Percentiles rank a stretch among this genome's conserved stretches.
phyloP scores from a whole-genome alignment of 2,888 invertebrate genomes.

The Spilosoma lubricipeda region DNA sequence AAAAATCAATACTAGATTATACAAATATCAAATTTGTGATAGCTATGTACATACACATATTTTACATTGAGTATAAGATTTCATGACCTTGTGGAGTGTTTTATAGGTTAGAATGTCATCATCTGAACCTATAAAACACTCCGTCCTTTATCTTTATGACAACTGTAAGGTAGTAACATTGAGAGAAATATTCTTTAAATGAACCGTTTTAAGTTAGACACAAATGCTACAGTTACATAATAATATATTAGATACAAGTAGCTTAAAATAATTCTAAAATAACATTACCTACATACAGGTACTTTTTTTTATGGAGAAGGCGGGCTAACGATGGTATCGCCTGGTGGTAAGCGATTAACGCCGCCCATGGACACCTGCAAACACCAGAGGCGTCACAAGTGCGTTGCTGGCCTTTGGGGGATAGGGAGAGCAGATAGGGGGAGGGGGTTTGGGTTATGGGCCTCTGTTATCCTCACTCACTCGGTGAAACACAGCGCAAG shows the following conservation, averaged over 20 bases:
- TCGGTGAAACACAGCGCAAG: too few relatives aligned
- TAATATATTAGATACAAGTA: not conserved
- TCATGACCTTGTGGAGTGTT: not conserved
- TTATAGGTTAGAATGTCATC: slow-evolving; percentile 1
- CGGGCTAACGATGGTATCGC: too few relatives aligned
- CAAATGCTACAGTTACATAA: not conserved
- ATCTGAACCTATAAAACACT: slow-evolving; percentile 1
- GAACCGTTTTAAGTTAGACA: not conserved
- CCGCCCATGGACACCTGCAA: too few relatives aligned
- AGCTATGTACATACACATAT: not conserved
- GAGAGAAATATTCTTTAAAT: not conserved
- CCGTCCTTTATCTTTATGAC: slow-evolving; percentile 2
- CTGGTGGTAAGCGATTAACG: too few relatives aligned
- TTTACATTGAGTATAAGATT: not conserved
- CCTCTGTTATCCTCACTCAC: too few relatives aligned
- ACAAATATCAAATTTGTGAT: not conserved
- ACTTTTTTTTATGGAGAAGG: too few relatives aligned
- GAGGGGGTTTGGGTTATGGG: too few relatives aligned
- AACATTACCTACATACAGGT: not conserved
- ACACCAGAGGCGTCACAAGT: too few relatives aligned
- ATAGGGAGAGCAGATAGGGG: too few relatives aligned
- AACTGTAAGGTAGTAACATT: not conserved
- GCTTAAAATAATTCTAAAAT: not conserved
- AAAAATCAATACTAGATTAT: too few relatives aligned
- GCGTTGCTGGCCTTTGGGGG: too few relatives aligned